Percentiles rank a stretch among this genome's conserved stretches.
phyloP scores from a whole-genome alignment of 2,113 vertebrate species.

The Lepus europaeus region DNA sequence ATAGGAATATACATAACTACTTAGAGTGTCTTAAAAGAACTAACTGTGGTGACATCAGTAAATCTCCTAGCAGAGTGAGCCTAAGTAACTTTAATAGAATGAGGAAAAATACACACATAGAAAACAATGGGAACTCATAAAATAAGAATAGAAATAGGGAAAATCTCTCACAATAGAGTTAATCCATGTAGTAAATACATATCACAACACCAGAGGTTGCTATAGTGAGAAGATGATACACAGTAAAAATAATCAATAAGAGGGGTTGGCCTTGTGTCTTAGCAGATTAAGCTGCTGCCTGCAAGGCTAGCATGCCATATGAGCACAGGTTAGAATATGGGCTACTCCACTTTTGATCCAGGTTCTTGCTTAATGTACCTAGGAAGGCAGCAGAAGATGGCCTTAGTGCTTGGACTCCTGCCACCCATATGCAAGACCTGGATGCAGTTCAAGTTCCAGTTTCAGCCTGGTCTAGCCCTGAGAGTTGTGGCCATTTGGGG shows the following conservation, averaged over 20 bases:
- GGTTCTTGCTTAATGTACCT: no score
- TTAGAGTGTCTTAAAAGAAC: conserved; percentile 4
- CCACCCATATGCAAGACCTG: no score
- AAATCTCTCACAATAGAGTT: not conserved
- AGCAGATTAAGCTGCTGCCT: no score
- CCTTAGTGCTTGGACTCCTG: no score
- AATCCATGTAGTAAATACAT: not conserved
- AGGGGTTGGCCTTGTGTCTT: no score
- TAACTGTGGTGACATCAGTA: not conserved
- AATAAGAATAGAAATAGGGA: not conserved
- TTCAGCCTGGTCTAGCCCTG: no score
- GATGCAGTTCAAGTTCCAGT: no score
- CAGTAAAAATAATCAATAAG: not conserved
- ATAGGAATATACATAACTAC: conserved; percentile 7
- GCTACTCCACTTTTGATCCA: no score
- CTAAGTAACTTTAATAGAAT: conserved; percentile 45
- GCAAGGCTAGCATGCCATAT: no score
- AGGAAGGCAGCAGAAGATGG: no score
- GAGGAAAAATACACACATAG: not conserved
- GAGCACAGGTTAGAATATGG: no score
- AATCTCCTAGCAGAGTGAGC: not conserved
- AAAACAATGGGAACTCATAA: conserved; percentile 37
- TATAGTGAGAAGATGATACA: not conserved
- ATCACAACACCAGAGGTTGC: not conserved
- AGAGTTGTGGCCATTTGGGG: no score